Percentiles rank a stretch among this genome's conserved stretches.
Conservation (phyloP, 2,888 invertebrate genomes). For the Kuschelorhynchus macadamiae region DNA sequence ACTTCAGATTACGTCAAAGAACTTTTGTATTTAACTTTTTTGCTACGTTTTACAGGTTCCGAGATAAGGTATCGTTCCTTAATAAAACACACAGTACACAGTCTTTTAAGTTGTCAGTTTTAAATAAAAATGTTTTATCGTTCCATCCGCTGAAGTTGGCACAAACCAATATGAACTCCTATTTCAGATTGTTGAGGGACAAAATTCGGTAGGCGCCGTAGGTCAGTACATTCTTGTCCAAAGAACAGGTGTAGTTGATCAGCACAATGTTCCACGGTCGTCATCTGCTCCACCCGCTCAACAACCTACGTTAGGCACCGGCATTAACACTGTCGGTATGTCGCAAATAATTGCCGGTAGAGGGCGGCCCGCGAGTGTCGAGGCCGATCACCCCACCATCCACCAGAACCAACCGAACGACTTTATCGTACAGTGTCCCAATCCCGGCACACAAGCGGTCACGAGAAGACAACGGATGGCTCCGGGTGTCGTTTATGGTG, state of each 20-base stretch:
- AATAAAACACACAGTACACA: no score
- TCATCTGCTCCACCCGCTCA: constrained; percentile 86
- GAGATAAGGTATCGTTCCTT: no score
- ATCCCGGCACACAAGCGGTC: constrained; percentile 70
- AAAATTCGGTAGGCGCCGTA: constrained; percentile 74
- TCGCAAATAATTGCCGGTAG: constrained; percentile 32
- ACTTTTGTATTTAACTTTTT: no score
- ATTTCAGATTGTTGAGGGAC: constrained; percentile 74
- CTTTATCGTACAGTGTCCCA: constrained; percentile 66
- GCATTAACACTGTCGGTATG: constrained; percentile 61
- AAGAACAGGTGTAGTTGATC: constrained; percentile 73
- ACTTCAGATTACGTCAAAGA: no score
- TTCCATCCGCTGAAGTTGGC: no score
- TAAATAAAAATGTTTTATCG: no score
- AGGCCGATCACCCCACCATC: constrained; percentile 65
- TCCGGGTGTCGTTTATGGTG: constrained; percentile 67
- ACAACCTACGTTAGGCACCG: constrained; percentile 59
- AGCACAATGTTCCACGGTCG: constrained; percentile 79
- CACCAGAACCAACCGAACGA: constrained; percentile 42
- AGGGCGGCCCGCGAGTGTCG: constrained; percentile 79
- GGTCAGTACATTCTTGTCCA: constrained; percentile 89
- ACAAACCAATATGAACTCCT: no score
- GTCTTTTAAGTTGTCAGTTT: no score
- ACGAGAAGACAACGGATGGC: constrained; percentile 69
- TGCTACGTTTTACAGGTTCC: no score